These are phyloP conservation scores for Colossoma macropomum DNA, from an alignment of 2,113 vertebrate genomes.

Conservation along the genomic window DNA sequence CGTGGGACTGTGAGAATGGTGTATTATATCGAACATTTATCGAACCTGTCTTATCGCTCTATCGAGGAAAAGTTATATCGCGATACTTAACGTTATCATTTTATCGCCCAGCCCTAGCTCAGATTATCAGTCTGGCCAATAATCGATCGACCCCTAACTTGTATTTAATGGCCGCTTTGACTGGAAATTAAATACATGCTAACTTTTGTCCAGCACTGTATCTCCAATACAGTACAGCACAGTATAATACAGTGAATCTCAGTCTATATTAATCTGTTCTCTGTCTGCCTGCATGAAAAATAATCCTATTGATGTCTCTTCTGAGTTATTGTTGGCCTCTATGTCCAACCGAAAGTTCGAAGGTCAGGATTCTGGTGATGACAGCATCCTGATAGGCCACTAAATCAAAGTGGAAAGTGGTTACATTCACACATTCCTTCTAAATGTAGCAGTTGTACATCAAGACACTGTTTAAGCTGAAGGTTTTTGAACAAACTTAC, in stretches of 20 bases:
- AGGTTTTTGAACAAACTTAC: neutral
- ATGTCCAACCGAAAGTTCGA: constrained; percentile 2
- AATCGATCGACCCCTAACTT: too few relatives aligned
- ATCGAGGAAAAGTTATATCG: too few relatives aligned
- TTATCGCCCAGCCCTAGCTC: too few relatives aligned
- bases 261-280: neutral
- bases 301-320: constrained; percentile 4
- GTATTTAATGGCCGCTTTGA: too few relatives aligned
- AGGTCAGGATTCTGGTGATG: constrained; percentile 38
- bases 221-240: neutral
- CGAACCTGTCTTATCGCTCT: too few relatives aligned
- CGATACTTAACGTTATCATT: too few relatives aligned
- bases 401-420: constrained; percentile 20
- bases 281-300: neutral
- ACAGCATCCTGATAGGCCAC: constrained; percentile 14
- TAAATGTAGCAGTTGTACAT: neutral
- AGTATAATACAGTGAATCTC: neutral
- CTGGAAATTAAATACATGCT: too few relatives aligned
- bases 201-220: too few relatives aligned
- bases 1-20: too few relatives aligned
- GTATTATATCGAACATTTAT: too few relatives aligned
- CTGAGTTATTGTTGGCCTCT: neutral
- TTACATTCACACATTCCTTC: neutral
- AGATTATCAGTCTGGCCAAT: too few relatives aligned
- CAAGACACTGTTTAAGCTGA: neutral